Evolutionary conservation across 2,797 vertebrate species (phyloP), one percentile per base, ranked within the genome.

Genomic region (Serranus cabrilla): DNA sequence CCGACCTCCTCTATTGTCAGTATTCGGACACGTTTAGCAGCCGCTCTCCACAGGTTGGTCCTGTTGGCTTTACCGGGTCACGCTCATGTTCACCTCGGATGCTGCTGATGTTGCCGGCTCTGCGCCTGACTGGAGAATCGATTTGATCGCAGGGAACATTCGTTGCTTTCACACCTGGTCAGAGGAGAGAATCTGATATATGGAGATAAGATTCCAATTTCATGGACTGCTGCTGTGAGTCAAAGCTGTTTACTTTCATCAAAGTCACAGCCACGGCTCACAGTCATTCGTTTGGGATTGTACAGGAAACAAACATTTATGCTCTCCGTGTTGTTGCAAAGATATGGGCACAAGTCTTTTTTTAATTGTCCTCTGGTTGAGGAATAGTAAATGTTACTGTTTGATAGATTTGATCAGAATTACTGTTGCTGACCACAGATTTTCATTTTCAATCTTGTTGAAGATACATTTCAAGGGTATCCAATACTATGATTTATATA

Each of bases 141-240:
- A 80, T 81, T 73, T 70, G 63, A 86, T 84, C 46, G n/a, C 46
- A 52, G 75, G 8, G 67, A 80, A 62, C 45, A 64, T 18, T 14
- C 42, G 69, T 60, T 65, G 58, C 74, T 80, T 82, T 85, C 65
- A 75, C 82, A 86, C 76, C 70, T 73, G 62, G 16, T 72, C 71
- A 52, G 68, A 49, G 43, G 43, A 67, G 65, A 45, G 25, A 11
- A 76, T 78, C 74, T 80, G 59, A 87, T 83, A 57, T 73, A 64
- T 74, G 60, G 49, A 69, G 84, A 92, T 87, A 68, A 59, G 67
- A 73, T 83, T 82, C 55, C 70, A 83, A 85, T 89, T 88, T 91
- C 79, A 85, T 85, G 83, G 81, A 18, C 46, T 63, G 55, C 64
- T 89, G 87, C 81, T 54, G 63, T 58, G 69, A 69, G 76, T 81